Evolutionary conservation across 1,140 invertebrate species (phyloP).

Genomic region (Bombyx mandarina): DNA sequence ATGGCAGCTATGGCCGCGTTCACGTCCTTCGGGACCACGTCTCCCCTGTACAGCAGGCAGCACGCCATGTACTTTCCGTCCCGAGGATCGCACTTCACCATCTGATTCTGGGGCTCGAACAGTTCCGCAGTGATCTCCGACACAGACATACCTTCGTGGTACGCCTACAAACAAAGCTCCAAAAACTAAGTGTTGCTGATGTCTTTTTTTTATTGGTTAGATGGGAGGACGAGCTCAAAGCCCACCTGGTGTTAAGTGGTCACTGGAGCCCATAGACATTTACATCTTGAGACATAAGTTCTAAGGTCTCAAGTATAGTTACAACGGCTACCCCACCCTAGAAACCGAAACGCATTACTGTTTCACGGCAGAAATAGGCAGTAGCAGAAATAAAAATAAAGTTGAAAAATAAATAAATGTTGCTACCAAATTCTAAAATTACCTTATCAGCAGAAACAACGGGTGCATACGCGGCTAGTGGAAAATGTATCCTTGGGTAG

Average conservation of each 20-base stretch:
- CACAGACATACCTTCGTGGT: conserved; percentile 76
- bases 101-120: conserved; percentile 78
- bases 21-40: conserved; percentile 83
- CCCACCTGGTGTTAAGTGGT: no score
- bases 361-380: no score
- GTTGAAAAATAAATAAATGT: not conserved
- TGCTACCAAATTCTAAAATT: not conserved
- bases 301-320: no score
- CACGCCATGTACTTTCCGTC: conserved; percentile 83
- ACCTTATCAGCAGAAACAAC: conserved; percentile 75
- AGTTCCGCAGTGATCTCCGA: conserved; percentile 79
- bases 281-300: no score
- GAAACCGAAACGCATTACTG: no score
- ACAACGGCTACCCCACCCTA: no score
- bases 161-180: conserved; percentile 26
- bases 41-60: conserved; percentile 81
- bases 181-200: no score
- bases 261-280: no score
- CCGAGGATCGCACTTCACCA: conserved; percentile 79
- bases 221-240: no score
- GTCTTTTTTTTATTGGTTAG: no score
- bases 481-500: conserved; percentile 81
- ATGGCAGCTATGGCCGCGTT: conserved; percentile 79
- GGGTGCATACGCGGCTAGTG: conserved; percentile 78
- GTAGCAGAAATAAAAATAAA: not conserved